A percentile compares a stretch with the other conserved stretches of the same genome.
Conservation (phyloP, 2,888 invertebrate genomes). For the Drosophila cognata region DNA sequence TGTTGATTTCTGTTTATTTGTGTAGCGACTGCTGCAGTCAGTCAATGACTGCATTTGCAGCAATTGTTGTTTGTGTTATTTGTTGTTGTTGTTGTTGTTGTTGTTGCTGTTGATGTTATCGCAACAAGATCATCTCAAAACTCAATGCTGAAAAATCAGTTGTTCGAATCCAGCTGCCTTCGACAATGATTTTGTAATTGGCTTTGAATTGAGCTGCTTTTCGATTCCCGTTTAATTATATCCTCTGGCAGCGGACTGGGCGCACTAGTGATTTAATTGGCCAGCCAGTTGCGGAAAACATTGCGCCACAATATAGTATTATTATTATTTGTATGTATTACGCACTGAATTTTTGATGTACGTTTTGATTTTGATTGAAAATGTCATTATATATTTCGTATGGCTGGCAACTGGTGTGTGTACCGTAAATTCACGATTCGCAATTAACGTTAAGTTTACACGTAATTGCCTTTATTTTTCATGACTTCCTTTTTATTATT, state of each 20-base stretch:
- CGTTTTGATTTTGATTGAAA: conserved; percentile 37
- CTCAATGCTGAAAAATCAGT: conserved; percentile 45
- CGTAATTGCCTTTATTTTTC: conserved; percentile 21
- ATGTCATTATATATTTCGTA: conserved; percentile 37
- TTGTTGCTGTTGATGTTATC: conserved; percentile 52
- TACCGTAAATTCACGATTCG: conserved; percentile 21
- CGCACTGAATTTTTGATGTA: conserved; percentile 28
- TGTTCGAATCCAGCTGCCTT: conserved; percentile 27
- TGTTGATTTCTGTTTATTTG: conserved; percentile 31
- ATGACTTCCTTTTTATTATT: conserved; percentile 41
- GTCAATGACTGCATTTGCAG: conserved; percentile 61
- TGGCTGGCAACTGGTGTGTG: conserved; percentile 21
- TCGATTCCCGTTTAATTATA: conserved; percentile 22
- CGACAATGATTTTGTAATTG: conserved; percentile 43
- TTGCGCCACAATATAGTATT: conserved; percentile 6
- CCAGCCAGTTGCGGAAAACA: conserved; percentile 52
- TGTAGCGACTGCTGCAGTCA: conserved; percentile 43
- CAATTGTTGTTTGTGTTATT: conserved; percentile 30
- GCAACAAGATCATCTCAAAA: conserved; percentile 57
- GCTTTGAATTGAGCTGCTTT: conserved; percentile 23
- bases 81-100: conserved; percentile 25
- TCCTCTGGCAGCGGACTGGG: conserved; percentile 7
- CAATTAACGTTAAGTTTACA: conserved; percentile 18
- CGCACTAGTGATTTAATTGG: conserved; percentile 41
- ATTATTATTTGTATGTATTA: conserved; percentile 29